Evolutionary conservation across 2,113 vertebrate genomes (phyloP).

Genomic region (Corythornis madagascariensis): DNA sequence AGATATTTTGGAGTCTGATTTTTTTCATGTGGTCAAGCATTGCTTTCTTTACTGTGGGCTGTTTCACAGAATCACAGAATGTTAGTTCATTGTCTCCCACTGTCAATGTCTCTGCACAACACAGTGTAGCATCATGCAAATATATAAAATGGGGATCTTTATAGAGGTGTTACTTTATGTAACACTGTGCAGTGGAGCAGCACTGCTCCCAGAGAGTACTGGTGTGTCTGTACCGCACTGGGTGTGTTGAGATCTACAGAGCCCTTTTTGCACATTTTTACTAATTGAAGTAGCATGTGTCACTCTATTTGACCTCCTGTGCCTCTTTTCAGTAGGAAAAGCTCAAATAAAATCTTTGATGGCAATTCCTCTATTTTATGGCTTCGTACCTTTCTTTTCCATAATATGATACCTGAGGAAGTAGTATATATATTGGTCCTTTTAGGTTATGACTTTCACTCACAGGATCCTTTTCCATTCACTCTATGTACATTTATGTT

Average conservation of each 20-base stretch:
- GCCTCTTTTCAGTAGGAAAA: accelerated
- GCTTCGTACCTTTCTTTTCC: background rate
- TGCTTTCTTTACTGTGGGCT: background rate
- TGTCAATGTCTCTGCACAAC: background rate
- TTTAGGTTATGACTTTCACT: background rate
- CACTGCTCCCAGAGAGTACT: accelerated
- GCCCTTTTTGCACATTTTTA: background rate
- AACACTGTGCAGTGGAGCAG: accelerated
- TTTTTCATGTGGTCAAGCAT: background rate
- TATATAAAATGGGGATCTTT: background rate
- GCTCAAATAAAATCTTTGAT: background rate
- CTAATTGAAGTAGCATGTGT: background rate
- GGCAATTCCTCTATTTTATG: background rate
- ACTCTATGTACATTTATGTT: background rate
- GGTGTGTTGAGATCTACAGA: accelerated
- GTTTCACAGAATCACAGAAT: background rate
- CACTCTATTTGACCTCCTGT: background rate
- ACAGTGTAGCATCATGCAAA: background rate
- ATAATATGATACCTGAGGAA: background rate
- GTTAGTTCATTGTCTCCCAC: background rate
- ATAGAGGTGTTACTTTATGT: background rate
- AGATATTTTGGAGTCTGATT: background rate
- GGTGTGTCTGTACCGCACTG: background rate
- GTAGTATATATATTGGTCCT: background rate
- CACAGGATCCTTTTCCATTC: background rate